A percentile compares a stretch with the other conserved stretches of the same genome.
Conservation (phyloP, 2,888 invertebrate species). For the Phortica okadai region DNA sequence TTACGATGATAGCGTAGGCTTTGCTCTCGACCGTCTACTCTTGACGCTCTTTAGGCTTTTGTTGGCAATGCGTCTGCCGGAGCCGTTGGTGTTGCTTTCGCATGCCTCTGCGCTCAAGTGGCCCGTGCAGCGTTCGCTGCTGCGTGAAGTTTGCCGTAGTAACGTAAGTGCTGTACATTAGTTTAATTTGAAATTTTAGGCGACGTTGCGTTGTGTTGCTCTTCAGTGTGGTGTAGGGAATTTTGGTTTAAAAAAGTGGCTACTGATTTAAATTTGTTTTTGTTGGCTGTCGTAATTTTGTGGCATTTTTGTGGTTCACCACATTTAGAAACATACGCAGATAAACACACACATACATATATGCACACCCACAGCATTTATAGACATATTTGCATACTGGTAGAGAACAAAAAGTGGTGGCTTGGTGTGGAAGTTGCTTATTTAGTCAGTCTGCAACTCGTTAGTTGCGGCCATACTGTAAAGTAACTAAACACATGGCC, state of each 20-base stretch:
- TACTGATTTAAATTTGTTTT: conserved; percentile 48
- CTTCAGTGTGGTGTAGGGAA: conserved; percentile 4
- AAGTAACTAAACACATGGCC: background rate
- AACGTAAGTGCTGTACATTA: conserved; percentile 67
- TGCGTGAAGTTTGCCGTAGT: conserved; percentile 71
- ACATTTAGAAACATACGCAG: conserved; percentile 23
- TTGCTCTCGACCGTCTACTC: conserved; percentile 52
- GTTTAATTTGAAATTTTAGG: conserved; percentile 61
- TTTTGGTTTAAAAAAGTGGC: conserved; percentile 28
- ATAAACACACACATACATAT: background rate
- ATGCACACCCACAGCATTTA: background rate
- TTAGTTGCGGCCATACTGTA: background rate
- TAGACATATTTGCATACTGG: background rate
- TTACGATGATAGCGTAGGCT: conserved; percentile 44
- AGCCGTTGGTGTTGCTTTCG: conserved; percentile 62
- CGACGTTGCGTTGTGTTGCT: background rate
- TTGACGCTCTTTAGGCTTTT: conserved; percentile 70
- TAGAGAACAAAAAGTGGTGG: background rate
- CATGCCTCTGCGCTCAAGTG: conserved; percentile 60
- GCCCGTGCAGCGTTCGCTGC: conserved; percentile 64
- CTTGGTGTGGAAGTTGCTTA: background rate
- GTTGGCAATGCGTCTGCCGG: conserved; percentile 70
- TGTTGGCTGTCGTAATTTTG: conserved; percentile 63
- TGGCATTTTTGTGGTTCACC: conserved; percentile 53
- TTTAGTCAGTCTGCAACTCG: background rate